These are phyloP conservation scores for Caenorhabditis sinica DNA, from an alignment of 2,888 invertebrate genomes.

Conservation along the genomic window DNA sequence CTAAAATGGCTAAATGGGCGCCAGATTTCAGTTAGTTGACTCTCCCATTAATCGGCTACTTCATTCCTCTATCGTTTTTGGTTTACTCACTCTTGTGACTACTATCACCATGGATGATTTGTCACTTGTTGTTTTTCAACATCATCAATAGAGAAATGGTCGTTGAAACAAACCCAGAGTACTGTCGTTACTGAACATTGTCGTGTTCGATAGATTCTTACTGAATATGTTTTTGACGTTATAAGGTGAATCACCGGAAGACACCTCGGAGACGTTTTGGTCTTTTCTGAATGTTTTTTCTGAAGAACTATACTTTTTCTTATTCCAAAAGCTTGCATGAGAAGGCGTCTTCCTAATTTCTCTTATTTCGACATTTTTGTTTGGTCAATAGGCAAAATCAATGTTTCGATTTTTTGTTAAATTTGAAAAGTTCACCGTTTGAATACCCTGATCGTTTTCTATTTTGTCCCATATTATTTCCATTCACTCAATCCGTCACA, in stretches of 20 bases:
- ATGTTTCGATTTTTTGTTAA: conserved; percentile 6
- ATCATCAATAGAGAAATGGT: conserved; percentile 1
- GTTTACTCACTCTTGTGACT: conserved; percentile 22
- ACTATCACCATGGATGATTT: conserved; percentile 16
- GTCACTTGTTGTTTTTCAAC: conserved; percentile 21
- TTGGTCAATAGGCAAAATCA: background rate
- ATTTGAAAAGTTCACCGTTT: conserved; percentile 16
- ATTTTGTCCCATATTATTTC: conserved; percentile 18
- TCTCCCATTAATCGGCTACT: conserved; percentile 26
- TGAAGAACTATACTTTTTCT: background rate
- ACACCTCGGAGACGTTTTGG: background rate
- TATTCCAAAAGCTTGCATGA: too few species aligned
- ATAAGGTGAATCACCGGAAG: background rate
- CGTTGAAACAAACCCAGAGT: conserved; percentile 11
- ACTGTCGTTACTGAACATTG: background rate
- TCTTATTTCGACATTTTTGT: background rate
- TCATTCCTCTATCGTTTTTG: background rate
- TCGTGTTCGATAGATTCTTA: background rate
- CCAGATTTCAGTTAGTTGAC: conserved; percentile 59
- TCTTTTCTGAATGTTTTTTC: too few species aligned
- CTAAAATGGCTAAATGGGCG: conserved; percentile 63
- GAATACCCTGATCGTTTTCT: conserved; percentile 9
- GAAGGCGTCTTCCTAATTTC: background rate
- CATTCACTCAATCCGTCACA: conserved; percentile 27
- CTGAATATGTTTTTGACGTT: background rate